Conservation (phyloP, 2,113 vertebrate genomes). For the Dryoscopus gambensis region DNA sequence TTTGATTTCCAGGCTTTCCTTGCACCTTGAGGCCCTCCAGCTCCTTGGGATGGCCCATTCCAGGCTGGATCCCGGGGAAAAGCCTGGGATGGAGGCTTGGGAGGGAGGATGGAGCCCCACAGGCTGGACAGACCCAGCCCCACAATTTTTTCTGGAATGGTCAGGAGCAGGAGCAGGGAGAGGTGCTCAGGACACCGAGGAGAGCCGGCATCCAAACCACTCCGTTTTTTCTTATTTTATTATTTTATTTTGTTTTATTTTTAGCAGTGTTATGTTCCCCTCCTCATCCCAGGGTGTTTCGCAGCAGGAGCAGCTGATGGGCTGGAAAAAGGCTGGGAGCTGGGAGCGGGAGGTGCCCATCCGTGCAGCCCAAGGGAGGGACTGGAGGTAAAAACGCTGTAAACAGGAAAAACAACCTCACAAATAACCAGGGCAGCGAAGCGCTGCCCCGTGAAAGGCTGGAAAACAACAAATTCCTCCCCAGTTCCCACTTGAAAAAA, state of each 20-base stretch:
- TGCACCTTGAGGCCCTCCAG: background rate
- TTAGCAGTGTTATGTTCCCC: background rate
- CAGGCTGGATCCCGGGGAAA: background rate
- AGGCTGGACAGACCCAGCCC: background rate
- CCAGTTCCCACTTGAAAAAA: background rate
- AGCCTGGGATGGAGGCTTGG: background rate
- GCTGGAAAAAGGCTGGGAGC: background rate
- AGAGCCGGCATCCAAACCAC: background rate
- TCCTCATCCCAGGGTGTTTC: background rate
- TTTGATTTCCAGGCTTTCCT: background rate
- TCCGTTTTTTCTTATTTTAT: background rate
- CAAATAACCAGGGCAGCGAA: background rate
- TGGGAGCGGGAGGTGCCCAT: background rate
- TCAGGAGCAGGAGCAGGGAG: background rate
- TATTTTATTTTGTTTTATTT: background rate
- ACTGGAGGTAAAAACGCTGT: background rate
- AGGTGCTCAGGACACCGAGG: background rate
- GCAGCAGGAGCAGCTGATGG: constrained; percentile 1
- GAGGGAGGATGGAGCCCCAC: background rate
- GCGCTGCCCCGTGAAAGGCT: rapidly evolving
- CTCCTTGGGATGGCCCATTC: background rate
- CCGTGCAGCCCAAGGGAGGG: background rate
- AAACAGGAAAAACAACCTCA: background rate
- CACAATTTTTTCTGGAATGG: rapidly evolving
- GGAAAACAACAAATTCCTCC: background rate